These are phyloP conservation scores for Aplysina aerophoba DNA, from an alignment of 37 sponge, comb jelly and placozoan species.

Conservation along the genomic window DNA sequence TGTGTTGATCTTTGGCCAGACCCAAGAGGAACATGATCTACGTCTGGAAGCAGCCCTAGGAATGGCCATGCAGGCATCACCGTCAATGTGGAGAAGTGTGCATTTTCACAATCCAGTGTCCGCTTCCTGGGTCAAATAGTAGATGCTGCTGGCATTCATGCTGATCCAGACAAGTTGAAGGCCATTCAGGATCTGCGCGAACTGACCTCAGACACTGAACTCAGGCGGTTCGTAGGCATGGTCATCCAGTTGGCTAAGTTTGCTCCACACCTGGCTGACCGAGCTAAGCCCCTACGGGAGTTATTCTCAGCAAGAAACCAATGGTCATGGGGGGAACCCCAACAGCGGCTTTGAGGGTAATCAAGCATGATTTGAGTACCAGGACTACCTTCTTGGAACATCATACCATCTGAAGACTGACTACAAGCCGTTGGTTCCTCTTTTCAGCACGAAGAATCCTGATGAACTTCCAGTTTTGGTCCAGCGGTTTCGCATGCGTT, in stretches of 20 bases:
- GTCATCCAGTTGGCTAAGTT: slow-evolving; percentile 48
- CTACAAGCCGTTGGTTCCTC: slow-evolving; percentile 64
- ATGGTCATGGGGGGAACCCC: background rate
- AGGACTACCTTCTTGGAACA: slow-evolving; percentile 40
- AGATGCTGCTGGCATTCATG: slow-evolving; percentile 17
- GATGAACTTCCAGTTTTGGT: slow-evolving; percentile 49
- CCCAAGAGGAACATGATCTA: slow-evolving; percentile 43
- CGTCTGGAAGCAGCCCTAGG: slow-evolving; percentile 31
- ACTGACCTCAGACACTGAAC: slow-evolving; percentile 19
- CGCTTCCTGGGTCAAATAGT: slow-evolving; percentile 60
- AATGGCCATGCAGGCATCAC: slow-evolving; percentile 29
- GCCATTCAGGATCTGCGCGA: slow-evolving; percentile 18
- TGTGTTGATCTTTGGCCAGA: slow-evolving; percentile 27
- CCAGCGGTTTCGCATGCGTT: slow-evolving; percentile 50
- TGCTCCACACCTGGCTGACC: slow-evolving; percentile 28
- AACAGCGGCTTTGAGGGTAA: background rate
- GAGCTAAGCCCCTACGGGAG: slow-evolving; percentile 48
- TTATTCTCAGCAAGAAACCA: slow-evolving; percentile 43
- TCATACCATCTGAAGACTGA: slow-evolving; percentile 53
- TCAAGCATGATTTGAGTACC: slow-evolving; percentile 47
- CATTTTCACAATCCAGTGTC: slow-evolving; percentile 28
- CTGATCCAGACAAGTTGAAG: slow-evolving; percentile 51
- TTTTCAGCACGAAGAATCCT: slow-evolving; percentile 50
- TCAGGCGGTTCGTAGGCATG: slow-evolving; percentile 56
- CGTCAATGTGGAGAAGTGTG: slow-evolving; percentile 47